Evolutionary conservation across 2,797 vertebrate species (phyloP), one percentile per base, ranked within the genome.

Genomic region (Channallabes apus): DNA sequence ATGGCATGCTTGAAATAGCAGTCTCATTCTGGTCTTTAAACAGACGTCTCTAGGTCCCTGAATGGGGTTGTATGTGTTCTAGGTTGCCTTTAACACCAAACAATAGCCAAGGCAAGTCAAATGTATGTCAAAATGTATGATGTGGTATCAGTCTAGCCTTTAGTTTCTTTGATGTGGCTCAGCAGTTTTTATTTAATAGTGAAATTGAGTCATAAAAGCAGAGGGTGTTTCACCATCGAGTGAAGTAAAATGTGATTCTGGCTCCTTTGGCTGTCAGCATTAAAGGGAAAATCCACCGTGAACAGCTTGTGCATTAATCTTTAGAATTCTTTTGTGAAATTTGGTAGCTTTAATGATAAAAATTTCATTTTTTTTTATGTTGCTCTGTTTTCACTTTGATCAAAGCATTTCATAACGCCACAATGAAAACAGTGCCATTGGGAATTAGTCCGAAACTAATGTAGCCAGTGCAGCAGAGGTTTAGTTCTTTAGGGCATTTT

Each of bases 1-100:
- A 38, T 75, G 85, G 59, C 85, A 84, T 85, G 80, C 84, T 59
- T 62, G 72, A 80, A 86, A 83, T 65, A 61, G 20, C 64, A 65
- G 51, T 65, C 80, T 71, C 24, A 59, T 79, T 69, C 58, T 82
- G 54, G 77, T 51, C 81, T 67, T 77, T 80, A 64, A 84, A 65
- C 46, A 59, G 46, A 80, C 6, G 15, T 62, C 11, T 67, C 72
- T 7, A 54, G 29, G 79, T 75, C 78, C 35, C 24, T 32, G 65
- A 68, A 87, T 35, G 41, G n/a, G 20, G 27, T 80, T 72, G 29
- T 69, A 27, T 15, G 32, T 71, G 65, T 54, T 82, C 62, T 65
- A 84, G 79, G 78, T 79, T 75, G 54, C 75, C 27, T 58, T 29
- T 3, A 77, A 59, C 54, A 59, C 18, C 75, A 38, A 78, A 79